phyloP scores from a whole-genome alignment of 1,140 invertebrate species.

The Megalonaias nervosa region DNA sequence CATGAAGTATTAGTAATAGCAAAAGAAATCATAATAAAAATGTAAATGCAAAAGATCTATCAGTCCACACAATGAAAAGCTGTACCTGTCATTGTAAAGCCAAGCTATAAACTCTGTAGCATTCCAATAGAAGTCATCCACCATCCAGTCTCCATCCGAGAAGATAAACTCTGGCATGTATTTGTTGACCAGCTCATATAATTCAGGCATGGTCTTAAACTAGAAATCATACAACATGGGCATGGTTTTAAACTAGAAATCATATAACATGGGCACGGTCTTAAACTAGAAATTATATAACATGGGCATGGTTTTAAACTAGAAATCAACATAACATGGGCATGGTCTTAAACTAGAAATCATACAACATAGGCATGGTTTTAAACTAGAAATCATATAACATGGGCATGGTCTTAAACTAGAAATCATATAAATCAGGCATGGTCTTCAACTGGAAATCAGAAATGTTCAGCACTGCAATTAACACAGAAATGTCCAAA shows the following conservation, averaged over 20 bases:
- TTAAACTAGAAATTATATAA: background rate
- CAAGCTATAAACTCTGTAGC: constrained; percentile 82
- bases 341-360: constrained; percentile 74
- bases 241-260: constrained; percentile 74
- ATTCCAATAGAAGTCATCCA: constrained; percentile 79
- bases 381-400: constrained; percentile 67
- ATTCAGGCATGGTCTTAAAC: constrained; percentile 71
- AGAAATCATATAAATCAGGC: constrained; percentile 79
- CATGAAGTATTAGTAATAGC: too few species aligned
- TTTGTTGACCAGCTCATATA: constrained; percentile 76
- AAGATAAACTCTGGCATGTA: constrained; percentile 94
- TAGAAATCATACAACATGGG: constrained; percentile 79
- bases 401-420: background rate
- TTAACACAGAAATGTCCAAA: background rate
- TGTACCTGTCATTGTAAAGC: constrained; percentile 88
- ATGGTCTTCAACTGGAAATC: constrained; percentile 75
- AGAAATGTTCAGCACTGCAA: background rate
- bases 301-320: constrained; percentile 46
- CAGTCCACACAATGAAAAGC: constrained; percentile 53
- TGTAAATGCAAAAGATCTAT: constrained; percentile 7
- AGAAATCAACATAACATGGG: constrained; percentile 79
- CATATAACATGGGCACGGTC: background rate
- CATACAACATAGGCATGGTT: constrained; percentile 81
- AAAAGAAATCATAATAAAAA: too few species aligned
- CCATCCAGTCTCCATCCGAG: constrained; percentile 85